Evolutionary conservation across 2,113 vertebrate species (phyloP), one percentile per base, ranked within the genome.

Genomic region (Upupa epops): DNA sequence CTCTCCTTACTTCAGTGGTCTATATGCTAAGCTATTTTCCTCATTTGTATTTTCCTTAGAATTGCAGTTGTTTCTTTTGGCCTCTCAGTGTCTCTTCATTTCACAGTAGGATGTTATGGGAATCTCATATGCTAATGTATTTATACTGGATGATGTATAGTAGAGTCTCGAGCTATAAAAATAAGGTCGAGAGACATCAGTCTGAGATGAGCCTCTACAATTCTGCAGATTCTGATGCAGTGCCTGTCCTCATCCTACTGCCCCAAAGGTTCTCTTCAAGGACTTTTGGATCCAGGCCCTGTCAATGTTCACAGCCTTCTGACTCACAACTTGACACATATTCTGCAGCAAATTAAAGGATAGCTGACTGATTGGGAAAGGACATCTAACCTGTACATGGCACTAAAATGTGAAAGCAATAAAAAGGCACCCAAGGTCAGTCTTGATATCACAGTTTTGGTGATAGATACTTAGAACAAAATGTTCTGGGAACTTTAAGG

Each of bases 191-290:
- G 25, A 2, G 3, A 63, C 29, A 31, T 87, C 52, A 69, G 19
- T 65, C 51, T 81, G 68, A 51, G 42, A 17, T 31, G 60, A 93
- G 22, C 22, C 36, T 55, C 45, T n/a, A 82, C 12, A 79, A 85
- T 89, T 86, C 40, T 89, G 81, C 66, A 89, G 78, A 70, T 87
- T 73, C 58, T 54, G 45, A 86, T 88, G 64, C 1, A 83, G 64
- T 77, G 65, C 21, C 36, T 86, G 65, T 73, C 65, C 17, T 59
- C 46, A 78, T 46, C 42, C 58, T n/a, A 65, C 55, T 76, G 48
- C 64, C 81, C 63, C 85, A 63, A 83, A 81, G 77, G 88, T 89
- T 94, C 7, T 86, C 88, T 49, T 92, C 61, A 92, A 94, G 66
- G 66, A 82, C 78, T 94, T 93, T 59, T 88, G 88, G 92, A 90